Evolutionary conservation across 2,888 invertebrate genomes (phyloP), one percentile per base, ranked within the genome.

Genomic region (Scotopteryx bipunctaria): DNA sequence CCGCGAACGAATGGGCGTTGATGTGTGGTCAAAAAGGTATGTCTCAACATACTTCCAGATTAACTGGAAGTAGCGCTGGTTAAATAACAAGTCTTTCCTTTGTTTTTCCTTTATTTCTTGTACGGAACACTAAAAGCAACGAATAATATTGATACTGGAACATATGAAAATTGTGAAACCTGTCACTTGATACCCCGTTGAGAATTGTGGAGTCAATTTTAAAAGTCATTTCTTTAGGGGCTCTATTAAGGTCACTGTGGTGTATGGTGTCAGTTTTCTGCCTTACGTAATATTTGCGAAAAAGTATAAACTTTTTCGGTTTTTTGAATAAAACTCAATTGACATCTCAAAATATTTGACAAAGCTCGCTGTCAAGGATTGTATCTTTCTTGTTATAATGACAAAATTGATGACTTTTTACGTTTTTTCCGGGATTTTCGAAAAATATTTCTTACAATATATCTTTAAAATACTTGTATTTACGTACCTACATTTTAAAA

Each of bases 161-260:
- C 23, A 41, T 31, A 29, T 51, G 29, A 31, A 46, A 52, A 52
- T 46, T 46, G 19, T 52, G 52, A 9, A 52, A 46, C 41, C 13
- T n/a, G 41, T 32, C 9, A 42, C 25, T 37, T 37, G 52, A 37
- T 32, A 46, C 37, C 21, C 17, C 16, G 13, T 17, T 11, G 16
- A 15, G n/a, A 15, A 5, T 13, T 23, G 11, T 35, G 33, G 2
- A 27, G 16, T 1, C 16, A 31, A 9, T 21, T 23, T 2, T 19
- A 9, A 25, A n/a, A 31, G 13, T 1, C 8, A 35, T 41, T 42
- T 42, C 46, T 43, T 31, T 32, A 52, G 5, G 16, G 11, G 4
- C 14, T 11, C 14, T 33, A 47, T 43, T 43, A 38, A 27, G 53
- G 47, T 47, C 53, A 43, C 2, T 21, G 16, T n/a, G n/a, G n/a